These are phyloP conservation scores for Gulo gulo DNA, from an alignment of 2,113 vertebrate species.

Conservation along the genomic window DNA sequence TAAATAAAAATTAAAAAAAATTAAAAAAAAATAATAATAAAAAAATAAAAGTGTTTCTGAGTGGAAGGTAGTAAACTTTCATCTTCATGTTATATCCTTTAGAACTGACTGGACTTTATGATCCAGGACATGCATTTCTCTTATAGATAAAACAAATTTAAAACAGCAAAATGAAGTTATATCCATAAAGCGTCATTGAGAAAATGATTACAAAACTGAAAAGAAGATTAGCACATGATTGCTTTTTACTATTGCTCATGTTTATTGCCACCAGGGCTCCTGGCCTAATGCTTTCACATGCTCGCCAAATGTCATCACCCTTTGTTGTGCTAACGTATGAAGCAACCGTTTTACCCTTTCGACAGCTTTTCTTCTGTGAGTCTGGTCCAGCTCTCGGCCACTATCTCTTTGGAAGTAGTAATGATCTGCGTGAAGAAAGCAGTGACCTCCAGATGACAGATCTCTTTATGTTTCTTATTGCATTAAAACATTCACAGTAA, in stretches of 20 bases:
- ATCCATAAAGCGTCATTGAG: neutral
- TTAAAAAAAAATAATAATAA: too few species aligned
- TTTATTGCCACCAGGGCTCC: neutral
- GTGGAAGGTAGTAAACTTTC: neutral
- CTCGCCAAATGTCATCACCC: neutral
- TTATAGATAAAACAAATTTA: neutral
- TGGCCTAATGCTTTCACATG: neutral
- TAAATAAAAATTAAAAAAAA: too few species aligned
- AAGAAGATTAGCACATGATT: neutral
- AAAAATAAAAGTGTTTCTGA: neutral
- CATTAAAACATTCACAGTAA: neutral
- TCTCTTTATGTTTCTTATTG: neutral
- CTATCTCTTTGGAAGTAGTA: neutral
- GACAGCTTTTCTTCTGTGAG: neutral
- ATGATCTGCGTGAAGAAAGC: neutral
- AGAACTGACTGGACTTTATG: neutral
- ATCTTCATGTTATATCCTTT: neutral
- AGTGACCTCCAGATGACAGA: neutral
- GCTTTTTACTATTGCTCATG: neutral
- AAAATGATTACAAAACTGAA: neutral
- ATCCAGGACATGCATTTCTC: neutral
- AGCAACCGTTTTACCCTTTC: neutral
- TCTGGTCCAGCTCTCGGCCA: neutral
- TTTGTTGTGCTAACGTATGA: neutral
- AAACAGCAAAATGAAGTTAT: neutral